Evolutionary conservation across 2,888 invertebrate genomes (phyloP).

Genomic region (Colletes collaris): DNA sequence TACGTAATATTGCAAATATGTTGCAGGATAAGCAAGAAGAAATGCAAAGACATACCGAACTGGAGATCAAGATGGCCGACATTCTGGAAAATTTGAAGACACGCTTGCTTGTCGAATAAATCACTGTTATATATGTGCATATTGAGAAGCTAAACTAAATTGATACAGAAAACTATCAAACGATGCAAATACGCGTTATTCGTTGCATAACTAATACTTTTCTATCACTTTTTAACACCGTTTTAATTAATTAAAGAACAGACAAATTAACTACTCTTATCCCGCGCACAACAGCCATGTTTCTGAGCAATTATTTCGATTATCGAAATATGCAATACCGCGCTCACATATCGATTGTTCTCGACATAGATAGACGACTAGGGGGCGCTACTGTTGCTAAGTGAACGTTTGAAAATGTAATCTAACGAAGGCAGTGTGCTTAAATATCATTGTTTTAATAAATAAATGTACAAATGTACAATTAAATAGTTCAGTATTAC

Average conservation of each 20-base stretch:
- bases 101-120: slow-evolving; percentile 74
- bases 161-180: background rate
- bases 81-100: slow-evolving; percentile 76
- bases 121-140: background rate
- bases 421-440: background rate
- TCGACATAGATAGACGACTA: slow-evolving; percentile 4
- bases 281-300: background rate
- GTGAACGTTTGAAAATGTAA: background rate
- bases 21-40: slow-evolving; percentile 74
- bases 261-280: background rate
- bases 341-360: slow-evolving; percentile 6
- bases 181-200: background rate
- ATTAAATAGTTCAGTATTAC: slow-evolving; percentile 1
- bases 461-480: background rate
- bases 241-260: background rate
- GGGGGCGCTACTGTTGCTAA: background rate
- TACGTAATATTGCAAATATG: slow-evolving; percentile 39
- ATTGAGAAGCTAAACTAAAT: no score
- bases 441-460: background rate
- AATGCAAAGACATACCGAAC: slow-evolving; percentile 64
- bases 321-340: slow-evolving; percentile 7
- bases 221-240: background rate
- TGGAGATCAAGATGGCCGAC: slow-evolving; percentile 74
- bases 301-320: background rate
- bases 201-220: background rate